Conservation (phyloP, 2,797 vertebrate species). For the Lindbergichthys nudifrons region DNA sequence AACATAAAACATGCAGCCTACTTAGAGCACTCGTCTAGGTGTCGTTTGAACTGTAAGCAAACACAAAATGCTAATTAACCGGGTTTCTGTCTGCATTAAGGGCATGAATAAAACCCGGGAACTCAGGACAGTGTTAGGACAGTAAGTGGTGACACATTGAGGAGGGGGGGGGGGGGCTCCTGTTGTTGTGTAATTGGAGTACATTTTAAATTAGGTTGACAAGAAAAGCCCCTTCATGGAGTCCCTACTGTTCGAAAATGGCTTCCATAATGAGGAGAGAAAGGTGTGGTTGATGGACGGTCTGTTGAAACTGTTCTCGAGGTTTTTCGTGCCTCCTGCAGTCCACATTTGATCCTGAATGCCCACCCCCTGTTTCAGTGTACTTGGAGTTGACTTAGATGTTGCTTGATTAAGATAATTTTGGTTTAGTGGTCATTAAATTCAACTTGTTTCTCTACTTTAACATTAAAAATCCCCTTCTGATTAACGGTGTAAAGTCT, state of each 20-base stretch:
- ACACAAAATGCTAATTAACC: constrained; percentile 3
- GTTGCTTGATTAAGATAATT: background rate
- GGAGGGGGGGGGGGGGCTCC: constrained; percentile 37
- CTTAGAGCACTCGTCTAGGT: background rate
- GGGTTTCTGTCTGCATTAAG: background rate
- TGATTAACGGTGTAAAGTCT: no score
- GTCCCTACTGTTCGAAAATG: constrained; percentile 26
- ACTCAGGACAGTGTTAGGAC: constrained; percentile 5
- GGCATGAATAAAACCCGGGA: background rate
- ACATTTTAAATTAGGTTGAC: constrained; percentile 25
- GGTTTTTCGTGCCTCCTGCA: background rate
- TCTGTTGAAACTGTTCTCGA: background rate
- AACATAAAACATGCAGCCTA: background rate
- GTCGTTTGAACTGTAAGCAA: background rate
- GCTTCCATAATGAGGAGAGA: constrained; percentile 22
- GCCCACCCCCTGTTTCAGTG: background rate
- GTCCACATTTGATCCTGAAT: background rate
- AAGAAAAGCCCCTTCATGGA: background rate
- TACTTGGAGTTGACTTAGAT: no score
- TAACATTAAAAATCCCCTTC: background rate
- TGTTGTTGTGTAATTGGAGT: constrained; percentile 39
- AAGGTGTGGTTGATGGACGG: background rate
- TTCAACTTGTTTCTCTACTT: background rate
- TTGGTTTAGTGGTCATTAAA: no score
- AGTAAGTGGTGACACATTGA: background rate